Evolutionary conservation across 2,113 vertebrate genomes (phyloP).

Genomic region (Aphyosemion australe): DNA sequence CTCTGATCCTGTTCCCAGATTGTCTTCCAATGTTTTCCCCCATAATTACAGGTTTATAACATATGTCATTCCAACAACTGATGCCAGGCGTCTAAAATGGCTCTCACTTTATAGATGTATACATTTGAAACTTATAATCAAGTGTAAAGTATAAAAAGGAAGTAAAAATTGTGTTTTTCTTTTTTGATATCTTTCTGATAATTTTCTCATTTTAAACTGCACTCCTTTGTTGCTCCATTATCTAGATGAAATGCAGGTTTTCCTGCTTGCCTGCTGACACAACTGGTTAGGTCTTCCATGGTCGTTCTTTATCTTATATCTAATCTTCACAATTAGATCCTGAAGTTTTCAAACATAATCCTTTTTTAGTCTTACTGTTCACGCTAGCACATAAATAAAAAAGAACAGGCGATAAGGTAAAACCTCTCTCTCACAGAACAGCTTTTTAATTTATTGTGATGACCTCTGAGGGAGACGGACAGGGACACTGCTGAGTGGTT

Average conservation of each 20-base stretch:
- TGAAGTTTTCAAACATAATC: neutral
- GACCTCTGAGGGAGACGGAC: slow-evolving; percentile 30
- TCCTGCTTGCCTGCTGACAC: neutral
- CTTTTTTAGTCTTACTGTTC: neutral
- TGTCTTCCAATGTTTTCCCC: slow-evolving; percentile 50
- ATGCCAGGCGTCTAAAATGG: slow-evolving; percentile 34
- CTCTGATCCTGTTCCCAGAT: slow-evolving; percentile 26
- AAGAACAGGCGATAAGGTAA: neutral
- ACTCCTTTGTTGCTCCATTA: neutral
- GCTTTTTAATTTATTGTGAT: slow-evolving; percentile 6
- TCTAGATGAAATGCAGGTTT: neutral
- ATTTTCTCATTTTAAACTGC: neutral
- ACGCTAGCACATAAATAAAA: neutral
- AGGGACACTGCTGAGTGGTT: slow-evolving; percentile 52
- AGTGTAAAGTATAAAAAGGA: neutral
- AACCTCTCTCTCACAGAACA: neutral
- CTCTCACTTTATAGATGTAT: too few species aligned
- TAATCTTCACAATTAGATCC: too few species aligned
- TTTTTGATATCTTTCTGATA: neutral
- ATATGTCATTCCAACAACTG: slow-evolving; percentile 41
- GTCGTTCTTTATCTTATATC: too few species aligned
- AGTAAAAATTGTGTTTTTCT: neutral
- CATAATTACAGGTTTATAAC: slow-evolving; percentile 54
- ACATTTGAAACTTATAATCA: too few species aligned
- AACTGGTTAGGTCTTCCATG: neutral